Evolutionary conservation across 2,797 vertebrate species (phyloP).

Genomic region (Semaprochilodus insignis): DNA sequence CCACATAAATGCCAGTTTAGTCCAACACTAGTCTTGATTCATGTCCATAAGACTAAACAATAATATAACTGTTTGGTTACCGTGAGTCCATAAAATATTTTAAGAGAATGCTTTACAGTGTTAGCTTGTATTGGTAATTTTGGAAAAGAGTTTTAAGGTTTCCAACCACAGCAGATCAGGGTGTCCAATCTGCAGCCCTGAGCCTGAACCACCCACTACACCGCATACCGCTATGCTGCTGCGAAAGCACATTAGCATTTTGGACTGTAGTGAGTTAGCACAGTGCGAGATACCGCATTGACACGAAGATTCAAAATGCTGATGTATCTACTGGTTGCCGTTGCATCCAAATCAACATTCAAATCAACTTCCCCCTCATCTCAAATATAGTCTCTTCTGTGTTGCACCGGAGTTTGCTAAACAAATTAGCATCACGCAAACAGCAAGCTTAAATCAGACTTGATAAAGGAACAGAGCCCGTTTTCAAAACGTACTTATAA

Average conservation of each 20-base stretch:
- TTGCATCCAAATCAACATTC: not conserved
- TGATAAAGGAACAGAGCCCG: not conserved
- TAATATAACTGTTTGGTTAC: not conserved
- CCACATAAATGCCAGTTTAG: not conserved
- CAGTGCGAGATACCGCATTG: constrained; percentile 71
- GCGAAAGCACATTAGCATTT: constrained; percentile 54
- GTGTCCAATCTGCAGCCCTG: constrained; percentile 46
- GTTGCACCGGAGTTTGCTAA: not conserved
- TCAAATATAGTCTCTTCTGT: not conserved
- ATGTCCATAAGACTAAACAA: not conserved
- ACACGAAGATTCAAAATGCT: constrained; percentile 56
- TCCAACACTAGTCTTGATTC: not conserved
- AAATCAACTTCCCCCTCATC: not conserved
- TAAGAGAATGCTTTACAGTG: not conserved
- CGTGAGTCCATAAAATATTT: not conserved
- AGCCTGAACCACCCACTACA: constrained; percentile 56
- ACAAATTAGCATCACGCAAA: not conserved
- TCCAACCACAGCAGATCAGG: constrained; percentile 30
- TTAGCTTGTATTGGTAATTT: not conserved
- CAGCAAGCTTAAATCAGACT: not conserved
- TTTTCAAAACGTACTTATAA: not conserved
- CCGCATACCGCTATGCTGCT: constrained; percentile 62
- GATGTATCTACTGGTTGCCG: not conserved
- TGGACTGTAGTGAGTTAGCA: constrained; percentile 52
- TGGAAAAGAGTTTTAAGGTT: not conserved